Base-by-base conservation (phyloP, 2,888 invertebrate species). In the Elaeidobius kamerunicus region DNA sequence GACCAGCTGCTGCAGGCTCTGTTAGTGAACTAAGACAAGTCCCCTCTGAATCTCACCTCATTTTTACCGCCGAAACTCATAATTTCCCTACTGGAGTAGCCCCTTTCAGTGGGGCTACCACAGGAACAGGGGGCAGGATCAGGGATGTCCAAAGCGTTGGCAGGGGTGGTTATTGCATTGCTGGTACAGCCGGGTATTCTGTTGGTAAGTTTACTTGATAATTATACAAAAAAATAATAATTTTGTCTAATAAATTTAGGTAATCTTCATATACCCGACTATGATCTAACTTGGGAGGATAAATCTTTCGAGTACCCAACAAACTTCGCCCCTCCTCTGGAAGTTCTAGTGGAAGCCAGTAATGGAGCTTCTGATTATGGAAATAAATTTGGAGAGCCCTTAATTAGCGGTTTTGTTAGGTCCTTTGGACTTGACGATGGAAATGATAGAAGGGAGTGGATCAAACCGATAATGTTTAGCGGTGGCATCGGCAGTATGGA, bases 391-490 rank as follows among this genome's bases (percentile, higher is more conserved):
- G 98, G 97, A 0, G 98, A 99, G 71, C 98, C 98, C 0, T 81
- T 98, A 1, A 82, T 98, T 58, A 75, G 80, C 65, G 98, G 98
- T 4, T 98, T 97, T 71, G 87, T 88, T 0, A 82, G 96, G 47
- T 89, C 95, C 0, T 98, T 91, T 70, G 97, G 97, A 1, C 74
- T 90, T 67, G 75, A 77, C 16, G 81, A 87, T 63, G 76, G 77
- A 0, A 64, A 65, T 12, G 71, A 70, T 35, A 78, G 95, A 50
- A 83, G 57, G 49, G 98, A 99, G 72, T 99, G 91, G 78, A 88
- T 98, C 9, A 99, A 99, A 69, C 98, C 98, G 0, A 97, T 99
- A 53, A 97, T 99, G 97, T 98, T 99, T 69, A 96, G 94, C 66
- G 98, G 90, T 39, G 64, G 98, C 18, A 82, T 98, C 57, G 98